phyloP scores from a whole-genome alignment of 2,888 invertebrate species.

The Drosophila lutescens region DNA sequence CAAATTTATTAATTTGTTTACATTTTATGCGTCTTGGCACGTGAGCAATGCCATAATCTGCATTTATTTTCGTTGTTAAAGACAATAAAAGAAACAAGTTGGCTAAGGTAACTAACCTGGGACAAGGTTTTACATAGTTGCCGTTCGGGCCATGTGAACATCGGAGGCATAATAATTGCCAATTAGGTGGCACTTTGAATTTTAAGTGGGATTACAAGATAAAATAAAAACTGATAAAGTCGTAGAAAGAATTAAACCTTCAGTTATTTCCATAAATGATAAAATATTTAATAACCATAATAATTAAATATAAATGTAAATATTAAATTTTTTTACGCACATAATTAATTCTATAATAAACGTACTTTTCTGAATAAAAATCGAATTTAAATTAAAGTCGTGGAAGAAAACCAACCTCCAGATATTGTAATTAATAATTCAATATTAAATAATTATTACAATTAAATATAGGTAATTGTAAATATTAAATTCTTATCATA shows the following conservation, averaged over 20 bases:
- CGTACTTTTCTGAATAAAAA: neutral
- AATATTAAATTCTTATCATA: too few relatives aligned
- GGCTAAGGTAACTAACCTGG: slow-evolving; percentile 46
- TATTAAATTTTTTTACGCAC: neutral
- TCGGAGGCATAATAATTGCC: slow-evolving; percentile 9
- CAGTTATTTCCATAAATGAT: too few relatives aligned
- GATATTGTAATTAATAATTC: too few relatives aligned
- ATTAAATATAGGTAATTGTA: too few relatives aligned
- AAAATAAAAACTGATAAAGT: too few relatives aligned
- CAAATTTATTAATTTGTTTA: slow-evolving; percentile 49
- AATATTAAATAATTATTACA: too few relatives aligned
- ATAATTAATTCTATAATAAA: neutral
- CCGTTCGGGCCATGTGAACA: slow-evolving; percentile 10
- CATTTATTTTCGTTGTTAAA: slow-evolving; percentile 13
- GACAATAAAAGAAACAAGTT: slow-evolving; percentile 15
- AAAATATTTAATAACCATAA: too few relatives aligned
- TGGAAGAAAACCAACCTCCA: too few relatives aligned
- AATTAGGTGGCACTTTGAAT: neutral
- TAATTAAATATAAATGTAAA: too few relatives aligned
- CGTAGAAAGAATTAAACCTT: neutral
- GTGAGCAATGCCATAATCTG: slow-evolving; percentile 38
- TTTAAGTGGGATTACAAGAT: neutral
- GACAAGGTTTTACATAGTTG: slow-evolving; percentile 35
- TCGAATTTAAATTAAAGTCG: neutral
- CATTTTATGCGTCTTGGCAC: slow-evolving; percentile 24